A percentile compares a stretch with the other conserved stretches of the same genome.
Conservation (phyloP, 2,888 invertebrate genomes). For the Hypomecis punctinalis region DNA sequence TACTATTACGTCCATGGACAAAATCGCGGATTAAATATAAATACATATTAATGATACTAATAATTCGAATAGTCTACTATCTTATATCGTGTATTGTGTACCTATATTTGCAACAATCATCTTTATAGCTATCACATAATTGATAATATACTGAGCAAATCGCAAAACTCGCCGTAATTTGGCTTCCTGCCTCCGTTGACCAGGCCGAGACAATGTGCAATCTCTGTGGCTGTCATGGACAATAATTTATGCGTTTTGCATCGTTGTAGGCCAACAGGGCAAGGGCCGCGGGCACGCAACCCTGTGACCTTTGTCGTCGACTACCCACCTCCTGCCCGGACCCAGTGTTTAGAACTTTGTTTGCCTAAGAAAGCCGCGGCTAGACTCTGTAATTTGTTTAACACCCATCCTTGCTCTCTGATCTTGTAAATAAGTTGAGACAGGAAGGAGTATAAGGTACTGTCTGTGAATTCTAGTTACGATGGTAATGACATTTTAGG, state of each 20-base stretch:
- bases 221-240: constrained; percentile 56
- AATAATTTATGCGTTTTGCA: constrained; percentile 59
- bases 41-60: too few species aligned
- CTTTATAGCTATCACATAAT: too few species aligned
- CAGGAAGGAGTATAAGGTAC: constrained; percentile 11
- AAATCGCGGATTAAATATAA: too few species aligned
- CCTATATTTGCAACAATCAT: too few species aligned
- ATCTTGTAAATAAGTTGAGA: constrained; percentile 53
- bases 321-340: constrained; percentile 52
- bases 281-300: constrained; percentile 49
- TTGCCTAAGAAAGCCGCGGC: constrained; percentile 57
- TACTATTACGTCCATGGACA: too few species aligned
- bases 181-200: constrained; percentile 26
- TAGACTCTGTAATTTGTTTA: constrained; percentile 60
- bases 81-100: too few species aligned
- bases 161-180: constrained; percentile 34
- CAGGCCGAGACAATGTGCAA: constrained; percentile 36
- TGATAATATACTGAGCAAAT: not conserved
- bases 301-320: constrained; percentile 63
- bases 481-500: not conserved
- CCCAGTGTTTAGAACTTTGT: constrained; percentile 56
- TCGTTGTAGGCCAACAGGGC: constrained; percentile 60
- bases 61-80: too few species aligned
- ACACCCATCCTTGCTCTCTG: constrained; percentile 60
- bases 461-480: constrained; percentile 1